Base-by-base conservation (phyloP, 2,113 vertebrate genomes). In the Melanocharis versteri region DNA sequence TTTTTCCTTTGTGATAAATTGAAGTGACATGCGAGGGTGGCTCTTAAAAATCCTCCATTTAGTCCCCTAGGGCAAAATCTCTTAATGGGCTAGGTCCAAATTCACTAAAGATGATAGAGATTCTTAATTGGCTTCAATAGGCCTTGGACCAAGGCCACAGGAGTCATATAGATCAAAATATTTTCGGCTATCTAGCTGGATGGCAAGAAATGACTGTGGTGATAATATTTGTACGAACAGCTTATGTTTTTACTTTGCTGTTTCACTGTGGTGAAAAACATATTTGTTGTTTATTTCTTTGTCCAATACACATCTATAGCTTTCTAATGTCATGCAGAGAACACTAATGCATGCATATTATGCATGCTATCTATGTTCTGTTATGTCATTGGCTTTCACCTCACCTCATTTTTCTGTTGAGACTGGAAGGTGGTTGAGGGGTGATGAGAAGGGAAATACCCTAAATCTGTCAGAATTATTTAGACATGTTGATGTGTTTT, bases 401-500 rank as follows among this genome's bases (percentile, higher is more conserved):
- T 94, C 27, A 11, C 45, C 73, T 87, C 78, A 90, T 96, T 94
- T 96, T 80, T 95, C 81, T 95, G 18, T 84, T 76, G 84, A 94
- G 39, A 94, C 62, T 90, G 35, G 70, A 93, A 97, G 54, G 84
- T 88, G 82, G 84, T 66, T 95, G 87, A 76, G 82, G 84, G 84
- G 81, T 94, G 81, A 94, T 93, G 94, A 95, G 87, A 94, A 91
- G 50, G 78, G 58, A 95, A 94, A 95, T 95, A 96, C 71, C 89
- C 94, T 94, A 88, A 96, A 96, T 96, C 84, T 97, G 95, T 96
- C 95, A 96, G 78, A 91, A 80, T 95, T 93, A 69, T 57, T 97
- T 93, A 97, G 87, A 94, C 54, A 81, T 44, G 78, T 87, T 95
- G 78, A 90, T 94, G 24, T 51, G 58, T 94, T 96, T 95, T 73